Evolutionary conservation across 2,113 vertebrate species (phyloP).

Genomic region (Anseranas semipalmata): DNA sequence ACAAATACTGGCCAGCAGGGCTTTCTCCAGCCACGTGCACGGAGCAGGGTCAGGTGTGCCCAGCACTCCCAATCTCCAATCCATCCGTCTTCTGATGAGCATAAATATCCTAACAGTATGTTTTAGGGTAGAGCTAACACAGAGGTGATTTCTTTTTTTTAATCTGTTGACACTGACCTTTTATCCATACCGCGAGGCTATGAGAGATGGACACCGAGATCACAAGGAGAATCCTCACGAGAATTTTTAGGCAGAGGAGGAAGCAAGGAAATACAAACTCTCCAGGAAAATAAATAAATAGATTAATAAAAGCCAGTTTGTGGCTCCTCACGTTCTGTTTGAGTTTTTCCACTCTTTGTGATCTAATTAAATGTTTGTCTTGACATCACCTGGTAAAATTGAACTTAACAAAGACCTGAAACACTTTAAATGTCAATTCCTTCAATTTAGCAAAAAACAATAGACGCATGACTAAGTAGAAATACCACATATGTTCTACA

Average conservation of each 20-base stretch:
- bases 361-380: neutral
- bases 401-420: neutral
- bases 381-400: neutral
- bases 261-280: neutral
- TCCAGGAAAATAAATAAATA: neutral
- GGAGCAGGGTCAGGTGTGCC: neutral
- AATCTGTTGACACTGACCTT: neutral
- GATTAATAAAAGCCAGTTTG: neutral
- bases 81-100: neutral
- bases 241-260: neutral
- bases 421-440: neutral
- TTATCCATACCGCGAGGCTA: neutral
- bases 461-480: neutral
- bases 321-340: neutral
- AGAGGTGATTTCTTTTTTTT: neutral
- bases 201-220: accelerated
- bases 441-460: neutral
- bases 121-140: neutral
- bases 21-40: neutral
- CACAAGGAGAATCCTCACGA: neutral
- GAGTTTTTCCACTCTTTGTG: neutral
- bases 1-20: neutral
- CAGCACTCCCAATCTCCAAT: neutral
- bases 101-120: neutral
- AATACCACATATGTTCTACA: neutral